Conservation (phyloP, 53 echinoderm and acorn worm genomes). For the Arbacia lixula region DNA sequence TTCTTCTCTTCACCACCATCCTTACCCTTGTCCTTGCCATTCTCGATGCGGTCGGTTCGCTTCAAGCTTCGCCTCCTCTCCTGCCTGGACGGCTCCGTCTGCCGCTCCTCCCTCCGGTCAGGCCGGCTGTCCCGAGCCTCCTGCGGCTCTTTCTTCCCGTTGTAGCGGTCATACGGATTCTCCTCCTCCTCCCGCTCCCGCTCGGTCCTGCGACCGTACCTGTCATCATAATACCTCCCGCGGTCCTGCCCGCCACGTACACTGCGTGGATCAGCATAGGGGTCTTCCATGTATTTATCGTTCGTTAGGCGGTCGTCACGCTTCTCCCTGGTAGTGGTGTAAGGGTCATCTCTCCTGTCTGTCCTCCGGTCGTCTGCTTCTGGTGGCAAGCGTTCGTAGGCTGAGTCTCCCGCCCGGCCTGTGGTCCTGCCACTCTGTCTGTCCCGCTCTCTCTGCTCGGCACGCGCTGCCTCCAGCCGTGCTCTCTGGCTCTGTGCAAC, state of each 20-base stretch:
- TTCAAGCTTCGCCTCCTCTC: constrained; percentile 49
- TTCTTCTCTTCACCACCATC: constrained; percentile 41
- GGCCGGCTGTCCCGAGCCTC: constrained; percentile 50
- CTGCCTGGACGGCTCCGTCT: constrained; percentile 33
- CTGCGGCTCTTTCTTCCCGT: constrained; percentile 27
- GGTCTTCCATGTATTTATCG: constrained; percentile 52
- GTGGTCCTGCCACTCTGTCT: constrained; percentile 40
- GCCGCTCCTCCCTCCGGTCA: constrained; percentile 35
- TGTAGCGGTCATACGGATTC: constrained; percentile 56
- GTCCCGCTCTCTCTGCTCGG: constrained; percentile 65
- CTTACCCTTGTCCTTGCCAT: constrained; percentile 48
- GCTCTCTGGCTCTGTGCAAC: constrained; percentile 30
- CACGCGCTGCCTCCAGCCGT: constrained; percentile 45
- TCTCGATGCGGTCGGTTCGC: constrained; percentile 50
- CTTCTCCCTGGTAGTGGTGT: constrained; percentile 25
- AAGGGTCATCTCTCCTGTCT: constrained; percentile 53
- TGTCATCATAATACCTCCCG: constrained; percentile 39
- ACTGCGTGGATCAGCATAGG: constrained; percentile 45
- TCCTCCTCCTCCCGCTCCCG: constrained; percentile 54
- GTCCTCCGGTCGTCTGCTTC: constrained; percentile 61
- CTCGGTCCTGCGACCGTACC: constrained; percentile 35
- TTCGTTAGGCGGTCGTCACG: constrained; percentile 50
- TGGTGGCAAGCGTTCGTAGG: constrained; percentile 42
- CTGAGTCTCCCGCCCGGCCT: constrained; percentile 61
- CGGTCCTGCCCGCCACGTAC: constrained; percentile 30